Conservation (phyloP, 1,140 invertebrate genomes). For the Drosophila pectinifera region DNA sequence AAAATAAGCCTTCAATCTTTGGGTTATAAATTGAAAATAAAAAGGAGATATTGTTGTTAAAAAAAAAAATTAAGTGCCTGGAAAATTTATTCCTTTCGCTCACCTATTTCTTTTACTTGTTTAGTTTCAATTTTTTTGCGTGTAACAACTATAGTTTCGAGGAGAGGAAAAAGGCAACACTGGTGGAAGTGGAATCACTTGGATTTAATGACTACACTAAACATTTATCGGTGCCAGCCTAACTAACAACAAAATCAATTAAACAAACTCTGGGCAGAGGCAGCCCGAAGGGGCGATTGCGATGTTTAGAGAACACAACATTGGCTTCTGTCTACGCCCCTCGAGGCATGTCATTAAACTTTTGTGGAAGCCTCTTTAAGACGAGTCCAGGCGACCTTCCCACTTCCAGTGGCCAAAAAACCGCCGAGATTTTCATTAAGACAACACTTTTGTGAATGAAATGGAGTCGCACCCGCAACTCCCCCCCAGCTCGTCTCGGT, state of each 20-base stretch:
- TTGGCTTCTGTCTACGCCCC: slow-evolving; percentile 27
- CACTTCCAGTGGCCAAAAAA: slow-evolving; percentile 18
- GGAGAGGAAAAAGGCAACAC: slow-evolving; percentile 2
- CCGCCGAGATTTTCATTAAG: slow-evolving; percentile 59
- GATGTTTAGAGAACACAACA: slow-evolving; percentile 17
- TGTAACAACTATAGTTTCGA: slow-evolving; percentile 6
- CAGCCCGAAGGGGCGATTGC: not conserved
- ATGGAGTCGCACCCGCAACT: slow-evolving; percentile 37
- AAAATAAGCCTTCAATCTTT: not conserved
- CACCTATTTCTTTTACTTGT: not conserved
- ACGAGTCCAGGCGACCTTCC: slow-evolving; percentile 48
- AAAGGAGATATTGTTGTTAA: too few species aligned
- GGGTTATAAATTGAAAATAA: not conserved
- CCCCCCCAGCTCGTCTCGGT: slow-evolving; percentile 9
- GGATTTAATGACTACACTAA: slow-evolving; percentile 43
- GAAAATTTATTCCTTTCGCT: not conserved
- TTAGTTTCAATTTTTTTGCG: not conserved
- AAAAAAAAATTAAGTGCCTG: not conserved
- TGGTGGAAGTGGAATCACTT: slow-evolving; percentile 24
- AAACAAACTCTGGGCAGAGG: slow-evolving; percentile 38
- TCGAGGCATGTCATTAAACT: slow-evolving; percentile 48
- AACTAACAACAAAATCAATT: slow-evolving; percentile 65
- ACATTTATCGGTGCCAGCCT: slow-evolving; percentile 43
- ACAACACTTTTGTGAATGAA: slow-evolving; percentile 60
- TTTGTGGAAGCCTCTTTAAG: slow-evolving; percentile 16